Evolutionary conservation across 2,113 vertebrate genomes (phyloP).

Genomic region (Cranoglanis bouderius): DNA sequence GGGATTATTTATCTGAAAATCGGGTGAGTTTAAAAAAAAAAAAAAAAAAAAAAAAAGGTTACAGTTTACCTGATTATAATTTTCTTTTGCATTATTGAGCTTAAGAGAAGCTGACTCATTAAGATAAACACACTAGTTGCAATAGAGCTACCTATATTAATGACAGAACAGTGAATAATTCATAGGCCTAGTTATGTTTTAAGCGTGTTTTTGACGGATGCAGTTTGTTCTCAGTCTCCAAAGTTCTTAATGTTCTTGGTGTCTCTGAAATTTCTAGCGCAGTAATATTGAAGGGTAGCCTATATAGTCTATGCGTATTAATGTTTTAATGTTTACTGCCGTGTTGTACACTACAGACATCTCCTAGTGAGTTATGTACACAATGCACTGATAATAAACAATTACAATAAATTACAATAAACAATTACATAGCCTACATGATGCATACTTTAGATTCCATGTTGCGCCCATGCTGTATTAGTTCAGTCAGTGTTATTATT

Average conservation of each 20-base stretch:
- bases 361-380: neutral
- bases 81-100: neutral
- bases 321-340: neutral
- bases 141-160: neutral
- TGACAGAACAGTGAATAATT: neutral
- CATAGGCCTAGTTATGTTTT: neutral
- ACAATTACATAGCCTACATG: neutral
- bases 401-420: too few species aligned
- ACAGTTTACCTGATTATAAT: neutral
- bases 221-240: neutral
- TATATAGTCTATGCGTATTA: neutral
- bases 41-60: too few species aligned
- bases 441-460: neutral
- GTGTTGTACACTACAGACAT: neutral
- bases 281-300: neutral
- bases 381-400: neutral
- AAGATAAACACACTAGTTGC: too few species aligned
- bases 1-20: constrained; percentile 92
- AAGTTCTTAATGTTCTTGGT: too few species aligned
- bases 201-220: neutral
- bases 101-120: neutral
- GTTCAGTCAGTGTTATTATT: neutral
- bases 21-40: constrained; percentile 78
- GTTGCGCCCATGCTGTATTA: neutral
- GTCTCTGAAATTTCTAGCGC: too few species aligned